phyloP scores from a whole-genome alignment of 2,888 invertebrate species.

The Nomada hirtipes region DNA sequence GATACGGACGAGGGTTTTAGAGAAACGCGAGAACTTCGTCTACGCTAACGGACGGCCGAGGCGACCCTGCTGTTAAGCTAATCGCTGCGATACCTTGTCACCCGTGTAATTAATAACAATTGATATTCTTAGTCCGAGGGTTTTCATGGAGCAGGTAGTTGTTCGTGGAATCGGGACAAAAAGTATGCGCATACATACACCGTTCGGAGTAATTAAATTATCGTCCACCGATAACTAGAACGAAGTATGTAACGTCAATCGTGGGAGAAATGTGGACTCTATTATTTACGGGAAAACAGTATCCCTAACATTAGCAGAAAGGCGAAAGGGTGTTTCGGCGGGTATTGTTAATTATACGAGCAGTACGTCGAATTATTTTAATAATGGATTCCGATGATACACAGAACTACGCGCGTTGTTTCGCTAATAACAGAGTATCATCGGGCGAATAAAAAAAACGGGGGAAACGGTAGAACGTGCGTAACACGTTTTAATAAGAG shows the following conservation, averaged over 20 bases:
- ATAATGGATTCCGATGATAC: constrained; percentile 3
- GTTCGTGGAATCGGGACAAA: constrained; percentile 10
- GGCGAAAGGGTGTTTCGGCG: background rate
- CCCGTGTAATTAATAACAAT: constrained; percentile 18
- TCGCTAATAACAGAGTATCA: background rate
- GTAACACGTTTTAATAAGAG: constrained; percentile 47
- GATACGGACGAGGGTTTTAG: constrained; percentile 14
- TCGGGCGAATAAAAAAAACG: background rate
- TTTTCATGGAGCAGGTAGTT: constrained; percentile 5
- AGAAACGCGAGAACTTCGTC: constrained; percentile 26
- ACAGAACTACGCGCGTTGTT: background rate
- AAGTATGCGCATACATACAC: background rate
- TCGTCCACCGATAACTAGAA: background rate
- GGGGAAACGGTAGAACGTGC: background rate
- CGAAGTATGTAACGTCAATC: background rate
- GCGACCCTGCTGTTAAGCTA: constrained; percentile 40
- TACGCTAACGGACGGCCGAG: constrained; percentile 34
- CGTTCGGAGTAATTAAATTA: constrained; percentile 17
- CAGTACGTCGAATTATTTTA: constrained; percentile 9
- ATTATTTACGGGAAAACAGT: no score
- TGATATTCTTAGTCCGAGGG: background rate
- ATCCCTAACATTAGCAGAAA: background rate
- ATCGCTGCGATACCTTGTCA: constrained; percentile 40
- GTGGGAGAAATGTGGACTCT: background rate
- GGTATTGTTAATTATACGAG: constrained; percentile 4